Conservation (phyloP, 2,113 vertebrate species). For the Stigmatopora nigra region DNA sequence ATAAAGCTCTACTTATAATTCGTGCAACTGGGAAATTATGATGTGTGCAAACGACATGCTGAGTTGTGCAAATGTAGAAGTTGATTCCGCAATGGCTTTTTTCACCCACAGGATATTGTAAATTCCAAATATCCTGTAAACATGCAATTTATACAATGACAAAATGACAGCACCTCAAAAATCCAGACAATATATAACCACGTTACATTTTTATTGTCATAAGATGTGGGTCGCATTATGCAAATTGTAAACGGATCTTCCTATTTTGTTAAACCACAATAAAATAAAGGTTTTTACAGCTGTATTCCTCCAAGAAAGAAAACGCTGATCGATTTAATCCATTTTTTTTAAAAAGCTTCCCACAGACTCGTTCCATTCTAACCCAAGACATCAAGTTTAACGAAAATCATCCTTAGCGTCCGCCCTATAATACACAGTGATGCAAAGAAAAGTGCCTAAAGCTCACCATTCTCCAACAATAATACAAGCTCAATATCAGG, state of each 20-base stretch:
- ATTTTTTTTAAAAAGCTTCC: neutral
- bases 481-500: neutral
- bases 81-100: slow-evolving; percentile 18
- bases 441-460: neutral
- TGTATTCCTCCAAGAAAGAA: neutral
- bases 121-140: neutral
- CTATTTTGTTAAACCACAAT: neutral
- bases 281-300: neutral
- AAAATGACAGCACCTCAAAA: neutral
- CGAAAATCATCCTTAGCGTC: neutral
- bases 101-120: slow-evolving; percentile 1
- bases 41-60: slow-evolving; percentile 10
- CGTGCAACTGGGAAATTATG: slow-evolving; percentile 10
- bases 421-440: neutral
- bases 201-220: neutral
- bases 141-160: neutral
- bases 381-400: neutral
- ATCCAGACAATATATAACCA: neutral
- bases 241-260: neutral
- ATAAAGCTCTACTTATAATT: slow-evolving; percentile 12
- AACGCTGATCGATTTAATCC: neutral
- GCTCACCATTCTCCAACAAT: neutral
- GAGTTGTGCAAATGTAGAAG: slow-evolving; percentile 12
- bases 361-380: neutral
- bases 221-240: neutral